Percentiles rank a stretch among this genome's conserved stretches.
These are phyloP conservation scores for Nycticorax nycticorax DNA, from an alignment of 2,113 vertebrate species.

Conservation along the genomic window DNA sequence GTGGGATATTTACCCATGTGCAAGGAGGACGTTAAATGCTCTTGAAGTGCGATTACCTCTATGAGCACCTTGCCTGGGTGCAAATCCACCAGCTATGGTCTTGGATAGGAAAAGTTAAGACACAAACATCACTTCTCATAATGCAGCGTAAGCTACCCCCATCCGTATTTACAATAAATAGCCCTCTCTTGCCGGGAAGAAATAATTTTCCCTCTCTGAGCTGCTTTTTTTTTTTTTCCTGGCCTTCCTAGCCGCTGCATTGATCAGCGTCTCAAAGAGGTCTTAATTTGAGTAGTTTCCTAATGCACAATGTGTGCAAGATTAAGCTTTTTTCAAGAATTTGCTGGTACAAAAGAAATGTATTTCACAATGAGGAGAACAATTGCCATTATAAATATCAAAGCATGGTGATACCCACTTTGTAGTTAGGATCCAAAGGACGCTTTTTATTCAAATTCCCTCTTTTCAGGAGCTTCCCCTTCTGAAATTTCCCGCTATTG, in stretches of 20 bases:
- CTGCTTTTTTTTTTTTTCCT: not conserved
- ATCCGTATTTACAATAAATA: not conserved
- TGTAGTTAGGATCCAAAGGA: not conserved
- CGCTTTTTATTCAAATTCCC: not conserved
- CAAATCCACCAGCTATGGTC: not conserved
- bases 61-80: not conserved
- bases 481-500: not conserved
- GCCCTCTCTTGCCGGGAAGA: not conserved
- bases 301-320: not conserved
- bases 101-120: not conserved
- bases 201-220: not conserved
- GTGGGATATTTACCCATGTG: not conserved
- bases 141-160: not conserved
- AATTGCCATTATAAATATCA: not conserved
- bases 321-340: not conserved
- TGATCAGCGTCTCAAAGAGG: not conserved
- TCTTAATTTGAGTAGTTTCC: not conserved
- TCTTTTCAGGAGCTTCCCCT: constrained; percentile 7
- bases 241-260: not conserved
- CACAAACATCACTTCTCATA: not conserved
- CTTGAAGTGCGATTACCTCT: not conserved
- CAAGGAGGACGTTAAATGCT: not conserved
- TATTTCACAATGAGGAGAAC: not conserved
- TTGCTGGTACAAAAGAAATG: not conserved
- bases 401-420: not conserved